Conservation (phyloP, 2,797 vertebrate species). For the Rallus crepitans region DNA sequence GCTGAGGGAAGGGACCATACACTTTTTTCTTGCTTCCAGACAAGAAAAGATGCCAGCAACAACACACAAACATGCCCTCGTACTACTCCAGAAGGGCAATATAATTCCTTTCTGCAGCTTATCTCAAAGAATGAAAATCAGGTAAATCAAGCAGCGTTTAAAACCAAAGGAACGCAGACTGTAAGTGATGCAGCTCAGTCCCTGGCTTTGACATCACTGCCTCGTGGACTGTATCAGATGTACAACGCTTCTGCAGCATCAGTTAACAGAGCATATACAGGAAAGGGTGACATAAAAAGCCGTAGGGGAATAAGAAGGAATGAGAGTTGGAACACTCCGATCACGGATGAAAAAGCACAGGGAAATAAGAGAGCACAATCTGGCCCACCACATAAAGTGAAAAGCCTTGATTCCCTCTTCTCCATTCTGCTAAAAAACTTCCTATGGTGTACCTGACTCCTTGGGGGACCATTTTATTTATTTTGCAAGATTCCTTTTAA, state of each 20-base stretch:
- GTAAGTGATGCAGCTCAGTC: neutral
- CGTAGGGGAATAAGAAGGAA: neutral
- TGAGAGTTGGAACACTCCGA: neutral
- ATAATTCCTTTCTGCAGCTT: neutral
- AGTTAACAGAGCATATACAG: neutral
- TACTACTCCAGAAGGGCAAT: neutral
- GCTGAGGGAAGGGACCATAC: fast-evolving
- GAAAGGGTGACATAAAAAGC: neutral
- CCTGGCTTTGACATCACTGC: neutral
- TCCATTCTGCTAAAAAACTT: neutral
- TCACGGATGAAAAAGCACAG: neutral
- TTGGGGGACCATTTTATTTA: neutral
- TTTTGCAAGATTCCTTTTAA: neutral
- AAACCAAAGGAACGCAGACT: neutral
- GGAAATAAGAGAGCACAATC: neutral
- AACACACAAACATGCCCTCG: neutral
- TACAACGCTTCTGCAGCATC: neutral
- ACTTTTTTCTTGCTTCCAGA: neutral
- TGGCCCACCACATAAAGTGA: neutral
- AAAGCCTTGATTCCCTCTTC: neutral
- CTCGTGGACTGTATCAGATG: neutral
- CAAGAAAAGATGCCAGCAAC: neutral
- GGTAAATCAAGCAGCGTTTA: neutral
- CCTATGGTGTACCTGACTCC: neutral
- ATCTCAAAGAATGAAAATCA: neutral